Evolutionary conservation across 2,888 invertebrate species (phyloP), one percentile per base, ranked within the genome.

Genomic region (Peribatodes rhomboidaria): DNA sequence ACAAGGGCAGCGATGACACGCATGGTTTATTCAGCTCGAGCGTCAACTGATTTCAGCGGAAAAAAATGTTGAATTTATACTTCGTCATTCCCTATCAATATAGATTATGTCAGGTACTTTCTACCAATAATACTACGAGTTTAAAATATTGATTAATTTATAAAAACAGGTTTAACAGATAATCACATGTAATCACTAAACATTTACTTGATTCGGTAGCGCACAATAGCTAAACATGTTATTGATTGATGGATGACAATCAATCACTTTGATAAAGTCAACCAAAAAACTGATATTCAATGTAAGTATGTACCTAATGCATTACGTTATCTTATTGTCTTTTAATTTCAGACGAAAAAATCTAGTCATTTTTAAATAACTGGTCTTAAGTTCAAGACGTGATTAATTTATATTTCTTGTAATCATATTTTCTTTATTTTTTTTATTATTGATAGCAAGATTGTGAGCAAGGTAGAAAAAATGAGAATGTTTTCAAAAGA

Each of bases 1-100:
- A 72, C 53, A 8, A 71, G 35, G 11, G 69, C 33, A n/a, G 66
- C 61, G 49, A 69, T 37, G 14, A 56, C 56, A 59, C 67, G 67
- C 73, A 76, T 76, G 53, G 60, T 67, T 58, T 33, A 39, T 14
- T n/a, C n/a, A 8, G 54, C 33, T 47, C 53, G 2, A 52, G 14
- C 16, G 46, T 27, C 20, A 13, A 54, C 46, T 61, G 46, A 35
- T 42, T 31, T 39, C 11, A 7, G 6, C 13, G 11, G 20, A 11
- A 18, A 18, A 33, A 10, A 9, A 1, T 16, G 16, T 18, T 4
- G 16, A 18, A 49, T 58, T 49, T 58, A 58, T 58, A 58, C 37
- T n/a, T 27, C 41, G 1, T 49, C 14, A 14, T 49, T 49, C 3
- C 10, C 31, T 49, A 49, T 49, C 31, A n/a, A 22, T n/a, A n/a